A percentile compares a stretch with the other conserved stretches of the same genome.
Evolutionary conservation across 2,113 vertebrate species (phyloP).

Genomic region (Haemorhous mexicanus): DNA sequence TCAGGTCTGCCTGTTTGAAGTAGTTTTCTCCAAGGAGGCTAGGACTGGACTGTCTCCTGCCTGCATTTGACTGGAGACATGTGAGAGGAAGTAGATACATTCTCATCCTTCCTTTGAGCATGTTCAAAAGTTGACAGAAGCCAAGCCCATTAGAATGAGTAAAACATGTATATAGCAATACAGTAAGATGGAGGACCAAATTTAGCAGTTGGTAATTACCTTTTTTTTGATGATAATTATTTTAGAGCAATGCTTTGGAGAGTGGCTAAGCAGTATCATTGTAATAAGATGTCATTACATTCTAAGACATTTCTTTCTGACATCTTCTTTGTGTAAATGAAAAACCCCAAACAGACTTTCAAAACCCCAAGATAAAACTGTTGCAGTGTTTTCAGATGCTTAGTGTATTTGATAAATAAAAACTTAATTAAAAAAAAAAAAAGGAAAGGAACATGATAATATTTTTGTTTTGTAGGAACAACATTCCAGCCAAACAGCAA

Average conservation of each 20-base stretch:
- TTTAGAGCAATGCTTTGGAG: background rate
- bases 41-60: background rate
- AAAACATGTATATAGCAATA: background rate
- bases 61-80: background rate
- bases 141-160: background rate
- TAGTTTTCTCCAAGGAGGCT: background rate
- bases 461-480: slow-evolving; percentile 79
- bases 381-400: background rate
- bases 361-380: background rate
- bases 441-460: background rate
- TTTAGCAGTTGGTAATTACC: background rate
- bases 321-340: background rate
- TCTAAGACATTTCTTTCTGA: background rate
- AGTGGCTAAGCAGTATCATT: background rate
- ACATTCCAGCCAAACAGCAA: slow-evolving; percentile 99
- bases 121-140: background rate
- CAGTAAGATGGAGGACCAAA: background rate
- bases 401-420: background rate
- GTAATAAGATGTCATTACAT: background rate
- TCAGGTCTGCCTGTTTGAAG: background rate
- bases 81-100: background rate
- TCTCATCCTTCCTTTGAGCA: background rate
- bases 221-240: background rate
- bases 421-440: background rate
- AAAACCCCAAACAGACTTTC: background rate